A percentile compares a stretch with the other conserved stretches of the same genome.
Conservation (phyloP, 2,888 invertebrate genomes). For the Cosmopolites sordidus region DNA sequence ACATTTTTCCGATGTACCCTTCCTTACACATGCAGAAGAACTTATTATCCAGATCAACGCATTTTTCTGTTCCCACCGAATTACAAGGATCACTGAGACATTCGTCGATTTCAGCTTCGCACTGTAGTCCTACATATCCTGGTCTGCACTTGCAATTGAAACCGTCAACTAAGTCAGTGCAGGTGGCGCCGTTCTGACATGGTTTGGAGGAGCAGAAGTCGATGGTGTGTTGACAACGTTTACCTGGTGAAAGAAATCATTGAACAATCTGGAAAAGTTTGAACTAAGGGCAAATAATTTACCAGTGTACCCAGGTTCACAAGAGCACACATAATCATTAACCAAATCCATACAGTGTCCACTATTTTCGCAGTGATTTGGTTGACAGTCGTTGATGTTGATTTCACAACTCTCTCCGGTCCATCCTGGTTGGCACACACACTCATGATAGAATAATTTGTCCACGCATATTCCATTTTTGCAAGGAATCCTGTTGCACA, state of each 20-base stretch:
- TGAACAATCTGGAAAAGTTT: background rate
- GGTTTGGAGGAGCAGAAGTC: constrained; percentile 88
- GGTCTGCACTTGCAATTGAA: constrained; percentile 91
- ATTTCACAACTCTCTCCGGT: constrained; percentile 79
- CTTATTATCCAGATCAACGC: constrained; percentile 83
- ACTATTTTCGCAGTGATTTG: constrained; percentile 85
- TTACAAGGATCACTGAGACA: constrained; percentile 89
- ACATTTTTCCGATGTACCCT: constrained; percentile 80
- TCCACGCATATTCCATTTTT: constrained; percentile 92
- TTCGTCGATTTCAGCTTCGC: constrained; percentile 90
- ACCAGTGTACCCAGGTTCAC: constrained; percentile 92
- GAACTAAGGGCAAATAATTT: background rate
- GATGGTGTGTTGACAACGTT: constrained; percentile 81
- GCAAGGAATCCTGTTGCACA: constrained; percentile 87
- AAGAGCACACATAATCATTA: constrained; percentile 80
- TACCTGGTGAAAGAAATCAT: constrained; percentile 3
- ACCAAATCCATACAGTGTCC: constrained; percentile 87
- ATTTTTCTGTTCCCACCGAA: constrained; percentile 83
- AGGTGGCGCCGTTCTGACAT: constrained; percentile 89
- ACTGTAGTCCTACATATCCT: constrained; percentile 87
- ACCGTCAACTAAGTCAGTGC: constrained; percentile 81
- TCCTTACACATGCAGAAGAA: constrained; percentile 84
- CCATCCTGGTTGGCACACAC: constrained; percentile 92
- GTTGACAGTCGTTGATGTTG: constrained; percentile 87
- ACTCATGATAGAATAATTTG: constrained; percentile 78